Conservation (phyloP, 2,888 invertebrate species). For the Chloroclysta siterata region DNA sequence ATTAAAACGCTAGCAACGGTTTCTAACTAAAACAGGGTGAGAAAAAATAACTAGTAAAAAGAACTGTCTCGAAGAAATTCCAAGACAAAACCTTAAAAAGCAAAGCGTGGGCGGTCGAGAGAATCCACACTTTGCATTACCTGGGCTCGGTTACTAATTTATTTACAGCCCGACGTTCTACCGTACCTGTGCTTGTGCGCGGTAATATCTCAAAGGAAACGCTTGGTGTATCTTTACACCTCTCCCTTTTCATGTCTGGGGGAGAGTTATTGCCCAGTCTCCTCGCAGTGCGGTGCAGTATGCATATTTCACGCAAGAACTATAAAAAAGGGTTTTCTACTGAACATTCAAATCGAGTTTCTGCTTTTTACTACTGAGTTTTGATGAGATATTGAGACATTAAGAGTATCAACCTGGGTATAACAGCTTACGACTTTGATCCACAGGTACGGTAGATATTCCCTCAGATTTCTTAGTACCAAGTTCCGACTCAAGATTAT, state of each 20-base stretch:
- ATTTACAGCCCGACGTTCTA: conserved; percentile 24
- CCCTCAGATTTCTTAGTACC: too few species aligned
- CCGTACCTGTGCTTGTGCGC: conserved; percentile 21
- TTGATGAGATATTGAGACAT: too few species aligned
- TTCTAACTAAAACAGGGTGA: background rate
- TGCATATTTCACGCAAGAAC: conserved; percentile 27
- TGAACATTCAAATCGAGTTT: conserved; percentile 12
- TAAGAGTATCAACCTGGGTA: too few species aligned
- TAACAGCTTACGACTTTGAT: too few species aligned
- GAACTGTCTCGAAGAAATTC: background rate
- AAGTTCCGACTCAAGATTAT: too few species aligned
- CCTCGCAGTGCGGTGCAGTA: conserved; percentile 23
- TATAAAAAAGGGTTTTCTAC: conserved; percentile 17
- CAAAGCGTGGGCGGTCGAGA: conserved; percentile 17
- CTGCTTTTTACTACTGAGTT: background rate
- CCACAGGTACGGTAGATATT: too few species aligned
- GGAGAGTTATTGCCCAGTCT: conserved; percentile 26
- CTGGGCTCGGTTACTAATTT: conserved; percentile 28
- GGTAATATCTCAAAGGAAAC: conserved; percentile 32
- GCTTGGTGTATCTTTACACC: conserved; percentile 29
- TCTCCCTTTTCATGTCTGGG: conserved; percentile 29
- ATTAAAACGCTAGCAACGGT: too few species aligned
- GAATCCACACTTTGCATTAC: conserved; percentile 29
- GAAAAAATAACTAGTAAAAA: background rate
- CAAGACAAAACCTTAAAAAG: conserved; percentile 8